These are phyloP conservation scores for Pocillopora grandis DNA, from an alignment of 92 coral and sea anemone genomes.

Conservation along the genomic window DNA sequence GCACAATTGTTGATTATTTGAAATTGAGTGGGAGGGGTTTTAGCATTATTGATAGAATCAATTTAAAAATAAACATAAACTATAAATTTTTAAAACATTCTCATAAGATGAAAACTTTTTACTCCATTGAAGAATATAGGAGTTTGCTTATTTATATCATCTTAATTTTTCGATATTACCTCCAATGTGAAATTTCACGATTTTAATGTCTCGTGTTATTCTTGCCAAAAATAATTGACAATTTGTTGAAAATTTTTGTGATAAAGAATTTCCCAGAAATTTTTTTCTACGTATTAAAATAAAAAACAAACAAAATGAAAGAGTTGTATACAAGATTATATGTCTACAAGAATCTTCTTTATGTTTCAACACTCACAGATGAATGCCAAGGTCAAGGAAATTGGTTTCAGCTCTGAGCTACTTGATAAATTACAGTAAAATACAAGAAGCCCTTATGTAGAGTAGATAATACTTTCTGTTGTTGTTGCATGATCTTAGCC, in stretches of 20 bases:
- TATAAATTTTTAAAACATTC: slow-evolving; percentile 1
- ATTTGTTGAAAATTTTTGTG: too few species aligned
- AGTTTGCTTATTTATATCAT: too few species aligned
- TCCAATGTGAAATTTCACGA: background rate
- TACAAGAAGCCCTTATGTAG: background rate
- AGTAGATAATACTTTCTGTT: background rate
- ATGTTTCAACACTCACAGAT: background rate
- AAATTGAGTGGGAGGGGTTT: slow-evolving; percentile 9
- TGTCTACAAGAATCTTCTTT: background rate
- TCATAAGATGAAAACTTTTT: background rate
- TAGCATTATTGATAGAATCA: slow-evolving; percentile 2
- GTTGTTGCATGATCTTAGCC: slow-evolving; percentile 40
- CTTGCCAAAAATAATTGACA: background rate
- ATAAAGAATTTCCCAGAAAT: background rate
- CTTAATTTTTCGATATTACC: too few species aligned
- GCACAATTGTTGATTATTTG: background rate
- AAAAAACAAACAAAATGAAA: background rate
- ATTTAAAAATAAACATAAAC: slow-evolving; percentile 16
- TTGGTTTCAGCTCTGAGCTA: background rate
- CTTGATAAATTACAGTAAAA: background rate
- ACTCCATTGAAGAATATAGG: background rate
- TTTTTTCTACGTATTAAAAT: background rate
- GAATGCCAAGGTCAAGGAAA: background rate
- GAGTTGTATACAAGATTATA: slow-evolving; percentile 1
- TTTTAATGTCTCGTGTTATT: background rate